Percentiles rank a stretch among this genome's conserved stretches.
Evolutionary conservation across 2,113 vertebrate species (phyloP).

Genomic region (Sitta europaea): DNA sequence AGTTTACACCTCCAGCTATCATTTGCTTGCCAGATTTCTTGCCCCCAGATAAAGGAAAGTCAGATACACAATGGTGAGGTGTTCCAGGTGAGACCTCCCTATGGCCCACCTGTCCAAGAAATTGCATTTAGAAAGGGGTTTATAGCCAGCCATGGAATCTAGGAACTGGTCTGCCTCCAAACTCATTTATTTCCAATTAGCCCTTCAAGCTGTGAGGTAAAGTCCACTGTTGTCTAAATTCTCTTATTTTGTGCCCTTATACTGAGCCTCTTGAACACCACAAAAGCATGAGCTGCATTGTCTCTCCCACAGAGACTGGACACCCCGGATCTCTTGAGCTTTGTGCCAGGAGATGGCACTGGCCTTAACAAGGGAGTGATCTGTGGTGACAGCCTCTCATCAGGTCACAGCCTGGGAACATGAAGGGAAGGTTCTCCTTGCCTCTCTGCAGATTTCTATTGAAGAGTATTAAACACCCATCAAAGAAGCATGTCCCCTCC

Average conservation of each 20-base stretch:
- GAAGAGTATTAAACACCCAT: background rate
- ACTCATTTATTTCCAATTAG: background rate
- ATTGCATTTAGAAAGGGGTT: background rate
- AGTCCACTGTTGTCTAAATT: background rate
- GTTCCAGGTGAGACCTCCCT: background rate
- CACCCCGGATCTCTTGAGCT: rapidly evolving
- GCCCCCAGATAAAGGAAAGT: background rate
- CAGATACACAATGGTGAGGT: background rate
- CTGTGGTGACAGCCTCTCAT: background rate
- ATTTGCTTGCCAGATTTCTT: background rate
- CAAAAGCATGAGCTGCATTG: background rate
- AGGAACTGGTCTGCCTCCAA: background rate
- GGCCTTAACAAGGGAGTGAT: background rate
- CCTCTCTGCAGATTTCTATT: background rate
- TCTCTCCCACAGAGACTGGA: background rate
- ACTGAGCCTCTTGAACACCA: background rate
- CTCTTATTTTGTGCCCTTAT: background rate
- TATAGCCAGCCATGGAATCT: background rate
- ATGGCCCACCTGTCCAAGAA: background rate
- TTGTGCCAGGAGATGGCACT: background rate
- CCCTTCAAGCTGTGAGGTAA: background rate
- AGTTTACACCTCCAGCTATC: background rate
- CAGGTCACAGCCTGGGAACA: background rate
- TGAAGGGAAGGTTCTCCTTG: background rate
- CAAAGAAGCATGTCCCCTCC: background rate